Percentiles rank a stretch among this genome's conserved stretches.
Evolutionary conservation across 2,113 vertebrate species (phyloP).

Genomic region (Cavia porcellus): DNA sequence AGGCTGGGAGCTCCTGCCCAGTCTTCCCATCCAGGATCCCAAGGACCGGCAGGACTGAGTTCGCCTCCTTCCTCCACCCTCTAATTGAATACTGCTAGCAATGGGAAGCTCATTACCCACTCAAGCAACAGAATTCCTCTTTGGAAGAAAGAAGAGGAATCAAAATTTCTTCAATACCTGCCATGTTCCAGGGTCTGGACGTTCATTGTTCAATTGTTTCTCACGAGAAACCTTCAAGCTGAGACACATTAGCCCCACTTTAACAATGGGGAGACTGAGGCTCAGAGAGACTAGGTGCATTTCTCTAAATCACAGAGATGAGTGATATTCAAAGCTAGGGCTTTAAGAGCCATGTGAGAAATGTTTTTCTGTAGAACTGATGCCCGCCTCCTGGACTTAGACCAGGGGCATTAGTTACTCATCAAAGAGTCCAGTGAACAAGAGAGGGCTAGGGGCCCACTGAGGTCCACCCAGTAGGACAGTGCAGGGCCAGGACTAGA

Average conservation of each 20-base stretch:
- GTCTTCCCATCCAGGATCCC: background rate
- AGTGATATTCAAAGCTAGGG: background rate
- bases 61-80: background rate
- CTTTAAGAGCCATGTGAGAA: background rate
- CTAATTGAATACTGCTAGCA: background rate
- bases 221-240: background rate
- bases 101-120: constrained; percentile 15
- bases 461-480: background rate
- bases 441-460: background rate
- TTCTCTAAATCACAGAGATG: constrained; percentile 10
- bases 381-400: background rate
- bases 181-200: background rate
- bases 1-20: background rate
- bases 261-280: constrained; percentile 2
- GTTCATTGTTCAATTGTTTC: background rate
- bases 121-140: background rate
- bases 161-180: background rate
- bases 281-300: background rate
- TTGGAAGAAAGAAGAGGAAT: constrained; percentile 16
- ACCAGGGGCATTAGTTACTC: background rate
- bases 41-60: background rate
- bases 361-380: background rate
- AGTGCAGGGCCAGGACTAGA: background rate
- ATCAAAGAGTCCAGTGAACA: background rate
- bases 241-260: background rate